Percentiles rank a stretch among this genome's conserved stretches.
phyloP scores from a whole-genome alignment of 2,888 invertebrate genomes.

The Augochlorella aurata region DNA sequence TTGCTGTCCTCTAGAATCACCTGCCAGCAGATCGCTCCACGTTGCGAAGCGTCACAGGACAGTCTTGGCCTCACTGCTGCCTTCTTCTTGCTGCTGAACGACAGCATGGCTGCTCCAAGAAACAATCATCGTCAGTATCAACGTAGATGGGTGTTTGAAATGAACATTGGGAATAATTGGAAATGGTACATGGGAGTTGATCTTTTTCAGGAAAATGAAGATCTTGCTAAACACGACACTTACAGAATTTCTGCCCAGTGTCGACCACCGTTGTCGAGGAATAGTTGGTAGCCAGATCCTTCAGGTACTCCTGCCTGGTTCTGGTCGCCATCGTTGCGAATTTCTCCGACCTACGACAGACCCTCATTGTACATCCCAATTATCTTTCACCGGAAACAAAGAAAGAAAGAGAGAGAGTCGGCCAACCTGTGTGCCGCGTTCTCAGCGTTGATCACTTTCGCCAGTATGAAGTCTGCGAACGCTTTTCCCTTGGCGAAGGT shows the following conservation, averaged over 20 bases:
- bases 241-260: slow-evolving; percentile 93
- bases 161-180: no score
- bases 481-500: slow-evolving; percentile 93
- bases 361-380: background rate
- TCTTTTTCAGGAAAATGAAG: no score
- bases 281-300: slow-evolving; percentile 94
- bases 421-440: slow-evolving; percentile 91
- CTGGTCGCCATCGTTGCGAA: slow-evolving; percentile 98
- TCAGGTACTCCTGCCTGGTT: slow-evolving; percentile 96
- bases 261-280: slow-evolving; percentile 91
- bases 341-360: slow-evolving; percentile 90
- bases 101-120: slow-evolving; percentile 86
- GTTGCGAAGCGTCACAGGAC: slow-evolving; percentile 88
- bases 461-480: slow-evolving; percentile 97
- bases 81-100: slow-evolving; percentile 90
- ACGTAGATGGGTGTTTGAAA: no score
- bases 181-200: no score
- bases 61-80: slow-evolving; percentile 89
- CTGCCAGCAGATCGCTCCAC: slow-evolving; percentile 92
- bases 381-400: background rate
- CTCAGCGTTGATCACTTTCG: slow-evolving; percentile 98
- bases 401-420: background rate
- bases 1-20: slow-evolving; percentile 89
- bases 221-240: no score
- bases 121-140: background rate